These are phyloP conservation scores for Pelecanus crispus DNA, from an alignment of 2,113 vertebrate genomes.

Conservation along the genomic window DNA sequence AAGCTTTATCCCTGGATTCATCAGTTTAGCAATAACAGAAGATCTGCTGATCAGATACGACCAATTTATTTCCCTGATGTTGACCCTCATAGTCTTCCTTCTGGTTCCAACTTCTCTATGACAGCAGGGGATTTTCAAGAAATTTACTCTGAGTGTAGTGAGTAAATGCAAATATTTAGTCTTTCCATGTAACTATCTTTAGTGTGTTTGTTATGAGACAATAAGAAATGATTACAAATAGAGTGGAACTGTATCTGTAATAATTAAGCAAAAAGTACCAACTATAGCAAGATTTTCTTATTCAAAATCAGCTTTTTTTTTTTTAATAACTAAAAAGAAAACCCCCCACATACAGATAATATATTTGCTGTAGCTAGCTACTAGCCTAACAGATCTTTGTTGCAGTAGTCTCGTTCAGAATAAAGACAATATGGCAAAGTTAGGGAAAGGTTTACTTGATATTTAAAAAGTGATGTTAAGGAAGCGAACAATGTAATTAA, in stretches of 20 bases:
- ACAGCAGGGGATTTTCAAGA: constrained; percentile 74
- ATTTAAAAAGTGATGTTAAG: background rate
- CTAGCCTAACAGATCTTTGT: background rate
- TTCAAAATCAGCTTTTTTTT: background rate
- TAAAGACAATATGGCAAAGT: background rate
- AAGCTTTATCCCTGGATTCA: constrained; percentile 93
- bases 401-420: background rate
- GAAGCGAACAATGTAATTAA: background rate
- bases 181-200: too few relatives aligned
- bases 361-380: background rate
- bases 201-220: too few relatives aligned
- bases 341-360: background rate
- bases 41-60: constrained; percentile 86
- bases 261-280: too few relatives aligned
- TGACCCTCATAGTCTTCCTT: constrained; percentile 86
- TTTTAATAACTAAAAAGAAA: background rate
- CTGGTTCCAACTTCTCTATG: constrained; percentile 89
- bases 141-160: too few relatives aligned
- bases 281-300: background rate
- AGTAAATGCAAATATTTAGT: too few relatives aligned
- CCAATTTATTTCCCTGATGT: constrained; percentile 87
- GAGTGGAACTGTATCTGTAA: too few relatives aligned
- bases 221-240: background rate
- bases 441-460: background rate
- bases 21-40: constrained; percentile 94